These are phyloP conservation scores for Thinocorus orbignyianus DNA, from an alignment of 2,113 vertebrate species.

Conservation along the genomic window DNA sequence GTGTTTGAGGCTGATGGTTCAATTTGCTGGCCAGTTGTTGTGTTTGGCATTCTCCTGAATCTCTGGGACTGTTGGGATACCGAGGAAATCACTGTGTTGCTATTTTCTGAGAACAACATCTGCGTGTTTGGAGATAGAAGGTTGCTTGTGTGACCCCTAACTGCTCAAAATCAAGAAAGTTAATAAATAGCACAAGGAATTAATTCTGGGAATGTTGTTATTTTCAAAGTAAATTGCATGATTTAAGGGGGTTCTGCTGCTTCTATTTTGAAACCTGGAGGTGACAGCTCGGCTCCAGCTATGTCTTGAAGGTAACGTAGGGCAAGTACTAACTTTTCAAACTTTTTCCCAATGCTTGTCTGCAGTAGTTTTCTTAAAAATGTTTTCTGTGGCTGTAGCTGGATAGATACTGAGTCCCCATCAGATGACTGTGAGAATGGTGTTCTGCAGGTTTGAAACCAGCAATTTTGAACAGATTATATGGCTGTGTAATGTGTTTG, in stretches of 20 bases:
- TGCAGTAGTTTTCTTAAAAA: not conserved
- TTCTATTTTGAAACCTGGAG: not conserved
- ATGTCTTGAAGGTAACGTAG: not conserved
- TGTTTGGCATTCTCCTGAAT: not conserved
- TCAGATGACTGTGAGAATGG: not conserved
- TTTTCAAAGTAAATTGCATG: not conserved
- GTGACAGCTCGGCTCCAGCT: not conserved
- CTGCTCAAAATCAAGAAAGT: not conserved
- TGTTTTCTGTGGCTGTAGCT: not conserved
- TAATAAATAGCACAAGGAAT: not conserved
- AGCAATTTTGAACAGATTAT: not conserved
- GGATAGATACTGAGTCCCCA: not conserved
- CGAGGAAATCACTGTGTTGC: not conserved
- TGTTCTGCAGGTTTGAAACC: not conserved
- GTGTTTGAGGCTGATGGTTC: not conserved
- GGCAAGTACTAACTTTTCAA: not conserved
- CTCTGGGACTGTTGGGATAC: not conserved
- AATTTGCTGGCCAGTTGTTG: not conserved
- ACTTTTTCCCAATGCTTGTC: not conserved
- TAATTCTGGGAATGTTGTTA: not conserved
- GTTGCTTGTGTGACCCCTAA: not conserved
- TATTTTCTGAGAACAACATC: conserved; percentile 30
- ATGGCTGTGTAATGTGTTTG: not conserved
- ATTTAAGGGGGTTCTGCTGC: not conserved
- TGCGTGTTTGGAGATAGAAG: not conserved